Percentiles rank a stretch among this genome's conserved stretches.
Evolutionary conservation across 2,888 invertebrate species (phyloP).

Genomic region (Acrobasis consociella): DNA sequence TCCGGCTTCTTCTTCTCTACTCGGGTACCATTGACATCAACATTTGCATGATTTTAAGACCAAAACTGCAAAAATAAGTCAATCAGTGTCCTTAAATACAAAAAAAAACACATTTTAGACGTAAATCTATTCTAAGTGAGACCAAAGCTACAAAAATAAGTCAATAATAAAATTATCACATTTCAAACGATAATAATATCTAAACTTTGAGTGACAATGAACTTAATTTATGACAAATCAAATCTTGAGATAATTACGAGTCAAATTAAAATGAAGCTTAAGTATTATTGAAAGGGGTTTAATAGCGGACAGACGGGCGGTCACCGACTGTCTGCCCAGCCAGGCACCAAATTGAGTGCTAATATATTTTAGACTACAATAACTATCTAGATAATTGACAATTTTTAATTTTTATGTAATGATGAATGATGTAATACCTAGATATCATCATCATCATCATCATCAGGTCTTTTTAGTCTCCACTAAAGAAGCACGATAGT

Average conservation of each 20-base stretch:
- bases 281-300: neutral
- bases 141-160: neutral
- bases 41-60: too few relatives aligned
- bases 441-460: too few relatives aligned
- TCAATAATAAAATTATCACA: neutral
- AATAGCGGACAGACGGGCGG: neutral
- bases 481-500: too few relatives aligned
- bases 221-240: slow-evolving; percentile 1
- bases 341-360: neutral
- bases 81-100: too few relatives aligned
- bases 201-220: neutral
- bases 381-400: neutral
- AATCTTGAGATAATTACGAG: neutral
- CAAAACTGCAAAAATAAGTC: too few relatives aligned
- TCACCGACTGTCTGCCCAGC: neutral
- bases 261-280: neutral
- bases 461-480: too few relatives aligned
- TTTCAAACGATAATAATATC: neutral
- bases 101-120: too few relatives aligned
- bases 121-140: neutral
- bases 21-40: too few relatives aligned
- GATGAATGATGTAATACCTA: too few relatives aligned
- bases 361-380: neutral
- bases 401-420: slow-evolving; percentile 5
- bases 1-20: too few relatives aligned